Conservation (phyloP, 2,888 invertebrate genomes). For the Perithous albicinctus region DNA sequence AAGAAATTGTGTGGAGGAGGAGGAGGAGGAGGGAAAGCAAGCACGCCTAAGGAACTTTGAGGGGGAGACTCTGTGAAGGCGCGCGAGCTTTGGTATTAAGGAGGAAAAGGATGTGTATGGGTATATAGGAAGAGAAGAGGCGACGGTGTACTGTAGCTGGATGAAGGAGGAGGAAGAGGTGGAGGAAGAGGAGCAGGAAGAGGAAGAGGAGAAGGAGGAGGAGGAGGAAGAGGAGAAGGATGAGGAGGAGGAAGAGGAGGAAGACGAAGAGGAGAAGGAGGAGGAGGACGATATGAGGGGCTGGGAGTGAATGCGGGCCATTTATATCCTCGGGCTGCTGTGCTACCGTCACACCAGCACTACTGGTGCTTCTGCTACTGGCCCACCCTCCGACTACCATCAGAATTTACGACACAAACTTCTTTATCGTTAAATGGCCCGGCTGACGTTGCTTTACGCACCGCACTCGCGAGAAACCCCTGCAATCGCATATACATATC, state of each 20-base stretch:
- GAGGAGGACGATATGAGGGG: conserved; percentile 24
- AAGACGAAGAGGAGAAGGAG: too few relatives aligned
- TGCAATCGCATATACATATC: background rate
- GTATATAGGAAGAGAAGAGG: background rate
- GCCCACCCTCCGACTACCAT: conserved; percentile 40
- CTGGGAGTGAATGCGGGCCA: conserved; percentile 51
- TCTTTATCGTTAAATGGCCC: conserved; percentile 60
- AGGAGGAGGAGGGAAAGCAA: background rate
- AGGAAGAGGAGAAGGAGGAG: too few relatives aligned
- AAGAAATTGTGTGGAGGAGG: background rate
- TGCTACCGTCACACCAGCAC: conserved; percentile 12
- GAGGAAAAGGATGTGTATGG: conserved; percentile 39
- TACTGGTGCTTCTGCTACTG: conserved; percentile 16
- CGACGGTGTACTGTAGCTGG: background rate
- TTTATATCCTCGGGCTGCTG: conserved; percentile 51
- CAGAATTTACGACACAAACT: conserved; percentile 56
- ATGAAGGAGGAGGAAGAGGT: too few relatives aligned
- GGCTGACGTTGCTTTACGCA: conserved; percentile 47
- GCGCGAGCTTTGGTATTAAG: conserved; percentile 30
- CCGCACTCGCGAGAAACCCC: conserved; percentile 20
- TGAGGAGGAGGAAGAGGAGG: too few relatives aligned
- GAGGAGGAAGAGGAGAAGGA: too few relatives aligned
- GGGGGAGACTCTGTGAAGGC: conserved; percentile 27
- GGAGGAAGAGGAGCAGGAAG: too few relatives aligned
- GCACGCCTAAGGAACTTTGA: conserved; percentile 38